phyloP scores from a whole-genome alignment of 2,888 invertebrate genomes.

The Hofmannophila pseudospretella region DNA sequence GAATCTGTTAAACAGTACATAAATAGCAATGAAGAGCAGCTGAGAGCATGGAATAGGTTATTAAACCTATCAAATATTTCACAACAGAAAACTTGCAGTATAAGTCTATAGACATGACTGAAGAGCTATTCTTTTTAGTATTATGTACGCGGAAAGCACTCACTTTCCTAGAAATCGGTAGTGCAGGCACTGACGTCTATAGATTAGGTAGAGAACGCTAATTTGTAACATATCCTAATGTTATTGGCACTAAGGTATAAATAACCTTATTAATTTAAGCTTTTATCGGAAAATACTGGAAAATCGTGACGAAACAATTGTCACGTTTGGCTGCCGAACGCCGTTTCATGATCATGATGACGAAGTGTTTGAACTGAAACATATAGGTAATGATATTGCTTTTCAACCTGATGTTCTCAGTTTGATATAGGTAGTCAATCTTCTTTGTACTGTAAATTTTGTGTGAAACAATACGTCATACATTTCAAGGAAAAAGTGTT shows the following conservation, averaged over 20 bases:
- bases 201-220: neutral
- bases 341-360: neutral
- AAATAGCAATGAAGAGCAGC: too few species aligned
- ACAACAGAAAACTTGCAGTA: too few species aligned
- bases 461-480: constrained; percentile 1
- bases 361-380: neutral
- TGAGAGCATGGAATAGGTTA: too few species aligned
- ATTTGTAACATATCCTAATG: neutral
- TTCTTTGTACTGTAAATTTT: constrained; percentile 3
- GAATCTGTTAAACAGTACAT: too few species aligned
- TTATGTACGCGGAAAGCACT: too few species aligned
- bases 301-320: constrained; percentile 57
- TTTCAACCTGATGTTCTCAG: neutral
- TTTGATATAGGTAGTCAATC: neutral
- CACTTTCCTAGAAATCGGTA: too few species aligned
- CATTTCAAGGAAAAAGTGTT: neutral
- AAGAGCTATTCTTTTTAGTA: too few species aligned
- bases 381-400: neutral
- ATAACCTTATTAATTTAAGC: neutral
- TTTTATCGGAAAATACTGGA: constrained; percentile 40
- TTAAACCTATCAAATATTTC: too few species aligned
- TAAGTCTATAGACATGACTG: too few species aligned
- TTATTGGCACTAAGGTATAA: neutral
- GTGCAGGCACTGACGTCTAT: too few species aligned
- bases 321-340: constrained; percentile 33